A percentile compares a stretch with the other conserved stretches of the same genome.
Evolutionary conservation across 2,797 vertebrate species (phyloP).

Genomic region (Nasua narica): DNA sequence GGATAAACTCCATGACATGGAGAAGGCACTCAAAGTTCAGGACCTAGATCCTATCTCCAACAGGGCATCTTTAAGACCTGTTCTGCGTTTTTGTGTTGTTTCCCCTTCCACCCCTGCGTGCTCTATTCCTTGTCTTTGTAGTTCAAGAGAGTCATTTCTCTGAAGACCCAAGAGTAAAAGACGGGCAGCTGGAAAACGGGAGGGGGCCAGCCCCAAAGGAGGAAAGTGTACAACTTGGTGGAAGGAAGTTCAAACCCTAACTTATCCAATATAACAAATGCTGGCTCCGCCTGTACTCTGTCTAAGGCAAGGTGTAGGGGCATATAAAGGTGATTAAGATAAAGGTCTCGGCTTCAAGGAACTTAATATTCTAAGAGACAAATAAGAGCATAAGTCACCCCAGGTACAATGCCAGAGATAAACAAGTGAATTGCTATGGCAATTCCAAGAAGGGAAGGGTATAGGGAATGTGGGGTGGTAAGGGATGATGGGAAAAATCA

Average conservation of each 20-base stretch:
- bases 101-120: not conserved
- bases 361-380: not conserved
- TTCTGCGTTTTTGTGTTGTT: not conserved
- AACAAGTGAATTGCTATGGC: not conserved
- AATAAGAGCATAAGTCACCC: not conserved
- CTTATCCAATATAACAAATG: not conserved
- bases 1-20: not conserved
- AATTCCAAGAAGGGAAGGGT: not conserved
- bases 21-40: not conserved
- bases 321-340: not conserved
- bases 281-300: not conserved
- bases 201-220: not conserved
- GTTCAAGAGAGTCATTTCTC: not conserved
- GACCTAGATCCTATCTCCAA: not conserved
- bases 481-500: not conserved
- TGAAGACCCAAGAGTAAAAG: not conserved
- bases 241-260: not conserved
- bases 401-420: not conserved
- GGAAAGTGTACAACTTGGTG: not conserved
- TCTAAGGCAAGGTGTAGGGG: not conserved
- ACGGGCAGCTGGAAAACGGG: not conserved
- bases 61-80: not conserved
- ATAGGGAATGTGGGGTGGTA: not conserved
- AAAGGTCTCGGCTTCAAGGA: not conserved
- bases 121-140: not conserved